A percentile compares a stretch with the other conserved stretches of the same genome.
Conservation (phyloP, 2,113 vertebrate genomes). For the Zosterops japonicus region DNA sequence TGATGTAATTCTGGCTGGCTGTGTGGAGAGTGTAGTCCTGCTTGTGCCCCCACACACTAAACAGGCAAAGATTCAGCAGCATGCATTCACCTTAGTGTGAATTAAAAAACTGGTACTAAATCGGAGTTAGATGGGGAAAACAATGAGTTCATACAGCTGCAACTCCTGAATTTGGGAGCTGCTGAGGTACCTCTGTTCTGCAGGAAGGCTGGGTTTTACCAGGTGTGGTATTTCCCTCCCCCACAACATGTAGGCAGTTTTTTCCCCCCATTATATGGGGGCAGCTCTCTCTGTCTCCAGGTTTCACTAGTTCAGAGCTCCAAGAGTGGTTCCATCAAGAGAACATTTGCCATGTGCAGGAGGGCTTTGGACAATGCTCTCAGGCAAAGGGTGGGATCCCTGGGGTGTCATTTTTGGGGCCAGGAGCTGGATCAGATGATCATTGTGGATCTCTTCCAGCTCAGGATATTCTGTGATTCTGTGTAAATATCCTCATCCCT, state of each 20-base stretch:
- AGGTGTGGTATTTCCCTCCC: accelerated
- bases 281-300: neutral
- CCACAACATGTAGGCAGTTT: no score
- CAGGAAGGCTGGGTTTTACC: neutral
- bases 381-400: neutral
- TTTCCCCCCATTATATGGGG: neutral
- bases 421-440: neutral
- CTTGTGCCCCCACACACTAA: neutral
- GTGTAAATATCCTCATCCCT: neutral
- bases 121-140: neutral
- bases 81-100: neutral
- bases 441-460: neutral
- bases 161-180: accelerated
- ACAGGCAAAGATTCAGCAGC: neutral
- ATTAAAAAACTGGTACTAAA: neutral
- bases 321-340: neutral
- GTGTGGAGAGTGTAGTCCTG: neutral
- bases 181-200: neutral
- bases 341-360: neutral
- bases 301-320: neutral
- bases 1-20: neutral
- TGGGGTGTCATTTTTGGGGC: neutral
- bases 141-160: neutral
- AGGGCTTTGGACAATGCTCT: neutral
- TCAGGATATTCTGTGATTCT: neutral